Conservation (phyloP, 2,113 vertebrate species). For the mouse (Mus musculus) region DNA sequence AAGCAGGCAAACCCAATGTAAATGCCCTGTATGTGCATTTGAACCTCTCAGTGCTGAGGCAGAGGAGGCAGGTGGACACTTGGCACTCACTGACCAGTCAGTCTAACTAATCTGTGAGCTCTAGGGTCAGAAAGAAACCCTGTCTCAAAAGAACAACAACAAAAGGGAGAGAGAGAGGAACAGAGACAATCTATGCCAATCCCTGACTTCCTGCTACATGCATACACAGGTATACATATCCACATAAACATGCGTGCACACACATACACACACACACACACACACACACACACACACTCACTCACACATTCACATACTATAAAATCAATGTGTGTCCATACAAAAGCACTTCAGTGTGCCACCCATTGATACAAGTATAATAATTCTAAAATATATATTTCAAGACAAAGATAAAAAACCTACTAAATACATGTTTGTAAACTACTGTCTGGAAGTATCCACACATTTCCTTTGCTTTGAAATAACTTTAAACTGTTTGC, state of each 20-base stretch:
- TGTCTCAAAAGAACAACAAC: neutral
- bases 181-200: neutral
- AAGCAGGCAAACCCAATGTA: neutral
- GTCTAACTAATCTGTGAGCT: neutral
- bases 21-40: neutral
- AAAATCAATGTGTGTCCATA: neutral
- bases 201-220: too few species aligned
- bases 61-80: neutral
- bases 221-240: neutral
- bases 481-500: neutral
- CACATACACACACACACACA: neutral
- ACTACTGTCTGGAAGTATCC: neutral
- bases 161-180: neutral
- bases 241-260: neutral
- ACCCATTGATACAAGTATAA: too few species aligned
- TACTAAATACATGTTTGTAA: neutral
- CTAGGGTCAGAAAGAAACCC: neutral
- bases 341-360: neutral
- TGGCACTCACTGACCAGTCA: too few species aligned
- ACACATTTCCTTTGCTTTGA: slow-evolving; percentile 2
- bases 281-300: too few species aligned
- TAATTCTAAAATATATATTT: neutral
- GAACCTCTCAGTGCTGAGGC: neutral
- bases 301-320: neutral
- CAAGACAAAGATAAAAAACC: neutral